Percentiles rank a stretch among this genome's conserved stretches.
phyloP scores from a whole-genome alignment of 2,797 vertebrate species.

The Rhinophrynus dorsalis region DNA sequence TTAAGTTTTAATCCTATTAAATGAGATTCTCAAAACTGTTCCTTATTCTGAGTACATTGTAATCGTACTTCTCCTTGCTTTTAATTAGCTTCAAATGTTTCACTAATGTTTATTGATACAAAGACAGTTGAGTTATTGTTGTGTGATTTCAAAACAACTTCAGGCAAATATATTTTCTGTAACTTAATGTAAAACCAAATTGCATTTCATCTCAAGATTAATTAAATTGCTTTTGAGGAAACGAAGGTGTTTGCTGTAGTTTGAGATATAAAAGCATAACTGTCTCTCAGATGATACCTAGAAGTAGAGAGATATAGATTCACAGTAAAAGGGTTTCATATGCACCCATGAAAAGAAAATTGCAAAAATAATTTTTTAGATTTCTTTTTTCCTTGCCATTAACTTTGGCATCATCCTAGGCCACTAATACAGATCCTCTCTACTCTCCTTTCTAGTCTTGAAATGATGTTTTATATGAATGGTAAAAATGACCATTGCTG shows the following conservation, averaged over 20 bases:
- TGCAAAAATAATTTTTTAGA: no score
- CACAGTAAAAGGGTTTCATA: no score
- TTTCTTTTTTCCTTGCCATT: no score
- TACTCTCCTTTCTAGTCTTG: no score
- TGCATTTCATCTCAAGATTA: not conserved
- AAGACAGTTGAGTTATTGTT: constrained; percentile 17
- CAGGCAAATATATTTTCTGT: constrained; percentile 8
- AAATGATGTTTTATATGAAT: no score
- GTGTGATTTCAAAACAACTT: constrained; percentile 22
- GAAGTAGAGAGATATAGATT: not conserved
- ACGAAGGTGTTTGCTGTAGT: not conserved
- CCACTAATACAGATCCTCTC: no score
- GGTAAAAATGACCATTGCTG: no score
- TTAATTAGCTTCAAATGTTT: constrained; percentile 59
- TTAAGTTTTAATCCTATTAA: constrained; percentile 38
- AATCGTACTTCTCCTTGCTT: constrained; percentile 53
- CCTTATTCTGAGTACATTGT: constrained; percentile 56
- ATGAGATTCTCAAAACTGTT: constrained; percentile 54
- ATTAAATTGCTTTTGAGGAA: not conserved
- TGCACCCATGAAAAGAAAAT: no score
- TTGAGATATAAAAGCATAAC: not conserved
- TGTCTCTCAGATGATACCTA: not conserved
- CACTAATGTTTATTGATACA: constrained; percentile 44
- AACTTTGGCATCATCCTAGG: no score
- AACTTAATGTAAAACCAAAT: constrained; percentile 23